These are phyloP conservation scores for Anabacerthia variegaticeps DNA, from an alignment of 2,797 vertebrate genomes.

Conservation along the genomic window DNA sequence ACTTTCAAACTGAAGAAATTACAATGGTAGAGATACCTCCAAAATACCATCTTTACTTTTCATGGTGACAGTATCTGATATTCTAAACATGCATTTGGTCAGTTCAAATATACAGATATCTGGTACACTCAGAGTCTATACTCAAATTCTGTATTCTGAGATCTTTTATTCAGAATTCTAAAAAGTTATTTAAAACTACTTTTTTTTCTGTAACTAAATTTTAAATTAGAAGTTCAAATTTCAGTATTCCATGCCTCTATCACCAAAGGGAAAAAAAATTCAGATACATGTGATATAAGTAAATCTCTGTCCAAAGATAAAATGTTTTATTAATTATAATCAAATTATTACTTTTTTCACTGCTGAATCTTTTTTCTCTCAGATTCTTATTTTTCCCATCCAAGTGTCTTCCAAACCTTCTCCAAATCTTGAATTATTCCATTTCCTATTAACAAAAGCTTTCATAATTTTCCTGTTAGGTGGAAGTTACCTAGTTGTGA, in stretches of 20 bases:
- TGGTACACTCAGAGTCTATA: not conserved
- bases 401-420: not conserved
- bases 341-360: not conserved
- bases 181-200: not conserved
- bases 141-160: not conserved
- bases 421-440: not conserved
- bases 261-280: not conserved
- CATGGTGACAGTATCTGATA: not conserved
- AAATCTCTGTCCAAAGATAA: not conserved
- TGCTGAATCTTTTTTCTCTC: not conserved
- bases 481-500: not conserved
- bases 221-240: not conserved
- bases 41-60: not conserved
- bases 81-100: not conserved
- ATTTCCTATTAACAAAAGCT: not conserved
- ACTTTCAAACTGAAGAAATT: not conserved
- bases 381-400: not conserved
- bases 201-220: not conserved
- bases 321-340: not conserved
- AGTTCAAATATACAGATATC: not conserved
- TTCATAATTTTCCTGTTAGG: not conserved
- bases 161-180: not conserved
- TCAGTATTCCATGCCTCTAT: not conserved
- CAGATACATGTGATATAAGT: not conserved
- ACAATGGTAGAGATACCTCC: not conserved